A percentile compares a stretch with the other conserved stretches of the same genome.
These are phyloP conservation scores for Ceyx melanurus DNA, from an alignment of 2,113 vertebrate species.

Conservation along the genomic window DNA sequence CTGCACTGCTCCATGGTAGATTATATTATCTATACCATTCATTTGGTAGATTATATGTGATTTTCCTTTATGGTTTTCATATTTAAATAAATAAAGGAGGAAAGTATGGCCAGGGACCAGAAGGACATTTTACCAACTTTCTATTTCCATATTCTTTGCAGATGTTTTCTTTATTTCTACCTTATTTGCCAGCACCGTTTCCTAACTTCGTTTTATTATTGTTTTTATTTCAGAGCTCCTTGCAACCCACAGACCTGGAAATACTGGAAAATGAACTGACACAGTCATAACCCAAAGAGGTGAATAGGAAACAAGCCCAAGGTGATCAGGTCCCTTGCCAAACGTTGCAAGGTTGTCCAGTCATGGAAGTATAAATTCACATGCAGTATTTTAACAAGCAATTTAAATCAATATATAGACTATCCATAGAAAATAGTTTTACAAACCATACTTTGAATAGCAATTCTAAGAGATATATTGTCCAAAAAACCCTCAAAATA, in stretches of 20 bases:
- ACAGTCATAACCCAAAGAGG: neutral
- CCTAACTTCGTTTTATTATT: neutral
- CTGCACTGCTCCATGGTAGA: neutral
- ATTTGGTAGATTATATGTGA: neutral
- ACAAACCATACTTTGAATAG: neutral
- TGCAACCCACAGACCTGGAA: slow-evolving; percentile 22
- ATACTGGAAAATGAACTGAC: neutral
- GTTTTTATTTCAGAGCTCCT: neutral
- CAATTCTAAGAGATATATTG: neutral
- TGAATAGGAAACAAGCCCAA: neutral
- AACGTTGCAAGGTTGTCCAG: neutral
- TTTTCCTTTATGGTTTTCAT: neutral
- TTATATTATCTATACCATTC: neutral
- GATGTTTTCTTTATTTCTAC: neutral
- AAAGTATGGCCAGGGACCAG: neutral
- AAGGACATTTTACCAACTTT: neutral
- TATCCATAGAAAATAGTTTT: neutral
- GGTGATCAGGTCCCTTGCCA: neutral
- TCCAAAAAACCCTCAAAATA: neutral
- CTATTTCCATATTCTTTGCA: neutral
- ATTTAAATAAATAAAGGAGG: neutral
- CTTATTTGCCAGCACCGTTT: neutral
- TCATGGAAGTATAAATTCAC: neutral
- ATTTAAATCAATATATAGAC: neutral
- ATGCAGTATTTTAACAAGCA: neutral